Percentiles rank a stretch among this genome's conserved stretches.
These are phyloP conservation scores for Hesperia comma DNA, from an alignment of 2,888 invertebrate genomes.

Conservation along the genomic window DNA sequence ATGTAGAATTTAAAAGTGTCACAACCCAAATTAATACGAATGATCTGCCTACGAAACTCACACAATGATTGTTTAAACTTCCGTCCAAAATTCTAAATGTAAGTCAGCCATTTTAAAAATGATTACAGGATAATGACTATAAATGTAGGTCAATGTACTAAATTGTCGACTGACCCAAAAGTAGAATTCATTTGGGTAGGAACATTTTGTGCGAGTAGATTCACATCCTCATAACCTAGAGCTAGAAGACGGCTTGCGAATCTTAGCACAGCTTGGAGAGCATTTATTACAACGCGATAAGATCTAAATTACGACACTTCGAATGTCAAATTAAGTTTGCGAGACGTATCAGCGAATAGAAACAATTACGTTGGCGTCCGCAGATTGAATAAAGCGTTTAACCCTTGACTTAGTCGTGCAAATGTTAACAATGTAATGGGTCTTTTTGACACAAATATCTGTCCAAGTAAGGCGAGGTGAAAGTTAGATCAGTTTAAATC, in stretches of 20 bases:
- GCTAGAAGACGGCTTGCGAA: constrained; percentile 44
- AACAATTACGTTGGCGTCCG: constrained; percentile 72
- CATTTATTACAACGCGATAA: constrained; percentile 50
- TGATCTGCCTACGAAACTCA: no score
- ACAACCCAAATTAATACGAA: no score
- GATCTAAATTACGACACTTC: constrained; percentile 48
- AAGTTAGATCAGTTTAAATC: constrained; percentile 27
- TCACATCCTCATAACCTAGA: constrained; percentile 47
- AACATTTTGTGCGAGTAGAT: constrained; percentile 42
- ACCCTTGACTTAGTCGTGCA: constrained; percentile 57
- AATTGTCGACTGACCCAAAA: constrained; percentile 50
- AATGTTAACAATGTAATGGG: constrained; percentile 35
- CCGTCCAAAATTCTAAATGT: neutral
- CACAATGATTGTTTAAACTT: no score
- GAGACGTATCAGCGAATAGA: constrained; percentile 58
- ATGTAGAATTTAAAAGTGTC: no score
- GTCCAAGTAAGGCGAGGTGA: constrained; percentile 20
- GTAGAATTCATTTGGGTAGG: constrained; percentile 25
- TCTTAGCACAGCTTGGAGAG: constrained; percentile 27
- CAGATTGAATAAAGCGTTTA: constrained; percentile 77
- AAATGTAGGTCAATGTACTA: constrained; percentile 42
- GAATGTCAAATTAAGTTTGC: constrained; percentile 44
- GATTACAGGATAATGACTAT: neutral
- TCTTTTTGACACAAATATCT: constrained; percentile 36
- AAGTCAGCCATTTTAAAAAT: neutral